Conservation (phyloP, 2,888 invertebrate genomes). For the Fragum whitleyi region DNA sequence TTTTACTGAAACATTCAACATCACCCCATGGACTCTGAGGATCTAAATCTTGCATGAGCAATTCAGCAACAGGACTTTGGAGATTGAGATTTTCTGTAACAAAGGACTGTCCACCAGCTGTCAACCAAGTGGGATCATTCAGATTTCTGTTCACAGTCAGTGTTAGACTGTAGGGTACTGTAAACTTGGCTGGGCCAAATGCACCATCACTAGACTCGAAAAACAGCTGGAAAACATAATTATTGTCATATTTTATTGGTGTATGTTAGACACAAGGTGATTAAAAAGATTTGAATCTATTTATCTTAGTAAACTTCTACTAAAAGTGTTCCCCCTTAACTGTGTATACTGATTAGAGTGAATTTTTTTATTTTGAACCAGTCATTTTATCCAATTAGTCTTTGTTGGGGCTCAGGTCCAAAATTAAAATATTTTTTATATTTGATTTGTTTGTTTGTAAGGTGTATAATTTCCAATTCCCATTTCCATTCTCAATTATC, state of each 20-base stretch:
- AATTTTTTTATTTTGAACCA: too few species aligned
- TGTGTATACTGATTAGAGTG: too few species aligned
- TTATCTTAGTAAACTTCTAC: too few species aligned
- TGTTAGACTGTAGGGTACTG: conserved; percentile 63
- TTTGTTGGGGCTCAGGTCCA: too few species aligned
- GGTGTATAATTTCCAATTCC: too few species aligned
- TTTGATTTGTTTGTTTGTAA: too few species aligned
- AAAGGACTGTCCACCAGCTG: conserved; percentile 2
- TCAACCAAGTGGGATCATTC: conserved; percentile 67
- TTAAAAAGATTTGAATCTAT: too few species aligned
- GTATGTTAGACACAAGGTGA: neutral
- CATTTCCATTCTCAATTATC: too few species aligned
- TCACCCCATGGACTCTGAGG: conserved; percentile 21
- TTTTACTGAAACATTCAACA: neutral
- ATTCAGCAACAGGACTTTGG: conserved; percentile 38
- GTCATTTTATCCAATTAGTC: too few species aligned
- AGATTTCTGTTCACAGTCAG: conserved; percentile 77
- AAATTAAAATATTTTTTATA: too few species aligned
- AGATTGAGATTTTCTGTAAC: conserved; percentile 50
- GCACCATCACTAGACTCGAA: conserved; percentile 79
- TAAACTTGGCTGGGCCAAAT: conserved; percentile 40
- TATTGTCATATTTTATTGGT: too few species aligned
- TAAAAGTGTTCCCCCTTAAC: neutral
- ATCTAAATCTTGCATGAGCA: conserved; percentile 74
- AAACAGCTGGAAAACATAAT: conserved; percentile 71